Percentiles rank a stretch among this genome's conserved stretches.
These are phyloP conservation scores for Cephus pygmeus DNA, from an alignment of 2,888 invertebrate genomes.

Conservation along the genomic window DNA sequence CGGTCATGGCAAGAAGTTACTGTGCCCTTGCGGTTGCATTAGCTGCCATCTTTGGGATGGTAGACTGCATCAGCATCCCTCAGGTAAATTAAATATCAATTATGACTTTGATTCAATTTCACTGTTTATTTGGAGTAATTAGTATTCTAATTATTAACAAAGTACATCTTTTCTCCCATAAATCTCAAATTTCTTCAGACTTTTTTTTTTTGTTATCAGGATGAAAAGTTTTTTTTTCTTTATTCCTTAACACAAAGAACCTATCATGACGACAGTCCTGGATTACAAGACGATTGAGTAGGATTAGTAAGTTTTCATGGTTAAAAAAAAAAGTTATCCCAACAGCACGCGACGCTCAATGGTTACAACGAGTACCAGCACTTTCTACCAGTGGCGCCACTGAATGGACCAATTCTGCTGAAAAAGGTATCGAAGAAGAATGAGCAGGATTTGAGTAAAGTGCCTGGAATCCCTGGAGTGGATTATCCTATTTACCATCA, in stretches of 20 bases:
- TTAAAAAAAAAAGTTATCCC: background rate
- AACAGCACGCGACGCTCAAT: slow-evolving; percentile 33
- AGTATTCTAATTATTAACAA: no score
- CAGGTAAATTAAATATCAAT: slow-evolving; percentile 40
- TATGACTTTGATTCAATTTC: background rate
- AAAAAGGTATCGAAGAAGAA: slow-evolving; percentile 66
- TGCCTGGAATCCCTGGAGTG: slow-evolving; percentile 82
- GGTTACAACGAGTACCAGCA: slow-evolving; percentile 41
- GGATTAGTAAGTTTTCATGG: background rate
- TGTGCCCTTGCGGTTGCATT: slow-evolving; percentile 32
- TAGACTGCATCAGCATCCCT: slow-evolving; percentile 27
- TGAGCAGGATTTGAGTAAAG: slow-evolving; percentile 81
- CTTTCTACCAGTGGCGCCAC: slow-evolving; percentile 40
- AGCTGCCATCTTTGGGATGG: slow-evolving; percentile 36
- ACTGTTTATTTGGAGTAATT: background rate
- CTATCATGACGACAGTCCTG: background rate
- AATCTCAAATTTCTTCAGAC: no score
- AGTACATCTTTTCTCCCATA: background rate
- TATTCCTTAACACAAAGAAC: background rate
- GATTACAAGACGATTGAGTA: background rate
- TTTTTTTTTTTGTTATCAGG: no score
- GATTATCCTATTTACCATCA: slow-evolving; percentile 84
- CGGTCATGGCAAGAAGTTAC: slow-evolving; percentile 53
- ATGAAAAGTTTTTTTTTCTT: no score
- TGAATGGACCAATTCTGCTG: slow-evolving; percentile 38